Evolutionary conservation across 2,888 invertebrate species (phyloP).

Genomic region (Helleia helle): DNA sequence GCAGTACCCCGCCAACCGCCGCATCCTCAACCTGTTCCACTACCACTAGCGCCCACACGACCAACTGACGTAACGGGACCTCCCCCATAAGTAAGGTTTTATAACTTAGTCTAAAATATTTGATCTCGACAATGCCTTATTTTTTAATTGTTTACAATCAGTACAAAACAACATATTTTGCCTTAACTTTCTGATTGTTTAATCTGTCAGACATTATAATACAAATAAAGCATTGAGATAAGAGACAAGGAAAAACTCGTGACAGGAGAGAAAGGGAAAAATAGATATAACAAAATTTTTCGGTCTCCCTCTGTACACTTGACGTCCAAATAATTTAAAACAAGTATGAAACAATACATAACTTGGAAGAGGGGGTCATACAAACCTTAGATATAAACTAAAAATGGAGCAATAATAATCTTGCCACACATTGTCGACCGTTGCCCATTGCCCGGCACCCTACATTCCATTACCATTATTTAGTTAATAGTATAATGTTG

Average conservation of each 20-base stretch:
- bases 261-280: too few species aligned
- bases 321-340: too few species aligned
- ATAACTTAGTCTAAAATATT: neutral
- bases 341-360: too few species aligned
- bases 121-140: neutral
- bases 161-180: constrained; percentile 2
- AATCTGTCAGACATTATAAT: neutral
- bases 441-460: neutral
- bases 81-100: neutral
- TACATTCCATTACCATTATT: neutral
- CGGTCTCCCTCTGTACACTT: too few species aligned
- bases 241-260: neutral
- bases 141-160: neutral
- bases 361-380: too few species aligned
- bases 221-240: neutral
- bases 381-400: too few species aligned
- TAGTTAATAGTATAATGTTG: neutral
- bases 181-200: constrained; percentile 1
- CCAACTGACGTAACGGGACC: neutral
- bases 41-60: constrained; percentile 47
- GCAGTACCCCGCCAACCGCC: constrained; percentile 77
- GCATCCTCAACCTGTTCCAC: constrained; percentile 83
- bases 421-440: too few species aligned
- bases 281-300: too few species aligned
- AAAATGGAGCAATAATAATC: too few species aligned